These are phyloP conservation scores for Rhopalosiphum maidis DNA, from an alignment of 1,140 invertebrate genomes.

Conservation along the genomic window DNA sequence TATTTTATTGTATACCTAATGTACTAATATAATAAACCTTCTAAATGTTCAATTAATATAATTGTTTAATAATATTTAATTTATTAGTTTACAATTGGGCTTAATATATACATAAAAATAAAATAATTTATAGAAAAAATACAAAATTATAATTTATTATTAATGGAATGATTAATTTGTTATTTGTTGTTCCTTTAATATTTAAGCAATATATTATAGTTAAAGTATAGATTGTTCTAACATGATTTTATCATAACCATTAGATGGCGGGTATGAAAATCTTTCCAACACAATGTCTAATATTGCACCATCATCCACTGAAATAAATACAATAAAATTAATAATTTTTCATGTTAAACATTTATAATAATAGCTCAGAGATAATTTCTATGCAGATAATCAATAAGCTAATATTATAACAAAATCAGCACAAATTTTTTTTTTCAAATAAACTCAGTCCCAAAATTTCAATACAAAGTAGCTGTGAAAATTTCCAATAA, in stretches of 20 bases:
- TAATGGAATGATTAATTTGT: conserved; percentile 47
- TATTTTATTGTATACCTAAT: neutral
- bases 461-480: neutral
- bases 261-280: conserved; percentile 83
- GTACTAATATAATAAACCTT: neutral
- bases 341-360: neutral
- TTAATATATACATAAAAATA: conserved; percentile 11
- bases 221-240: conserved; percentile 95
- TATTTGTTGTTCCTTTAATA: neutral
- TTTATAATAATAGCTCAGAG: neutral
- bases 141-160: conserved; percentile 35
- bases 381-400: neutral
- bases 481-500: neutral
- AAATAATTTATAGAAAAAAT: conserved; percentile 42
- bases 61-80: neutral
- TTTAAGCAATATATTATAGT: conserved; percentile 60
- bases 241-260: conserved; percentile 95
- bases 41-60: conserved; percentile 20
- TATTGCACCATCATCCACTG: conserved; percentile 97
- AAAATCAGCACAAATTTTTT: neutral
- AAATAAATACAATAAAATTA: conserved; percentile 64
- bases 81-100: neutral
- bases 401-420: neutral
- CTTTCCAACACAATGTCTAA: conserved; percentile 92
- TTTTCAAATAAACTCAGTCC: neutral